Base-by-base conservation (phyloP, 2,113 vertebrate genomes). In the Montifringilla adamsi region DNA sequence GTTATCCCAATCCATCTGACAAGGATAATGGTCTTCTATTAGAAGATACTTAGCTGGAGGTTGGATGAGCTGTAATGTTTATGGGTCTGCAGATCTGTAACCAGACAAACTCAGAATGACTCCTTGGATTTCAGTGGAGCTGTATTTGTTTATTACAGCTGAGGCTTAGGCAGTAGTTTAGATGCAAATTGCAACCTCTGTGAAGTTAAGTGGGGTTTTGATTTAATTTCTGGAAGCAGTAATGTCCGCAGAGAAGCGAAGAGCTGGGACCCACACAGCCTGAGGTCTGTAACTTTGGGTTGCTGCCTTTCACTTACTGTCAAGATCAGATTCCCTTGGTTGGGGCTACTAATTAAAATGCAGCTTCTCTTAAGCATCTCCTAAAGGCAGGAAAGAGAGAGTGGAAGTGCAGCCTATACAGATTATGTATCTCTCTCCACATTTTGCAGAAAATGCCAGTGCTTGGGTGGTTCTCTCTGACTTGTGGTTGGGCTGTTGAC, bases 201-300 rank as follows among this genome's bases (percentile, higher is more conserved):
- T 88, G 62, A 89, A 89, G 73, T 94, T 95, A 93, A 92, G 52
- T 50, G 43, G 64, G 46, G 41, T 78, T 96, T 90, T 90, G 86
- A 75, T 95, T 95, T 89, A 88, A 64, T 95, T 95, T 73, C 52
- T 94, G 56, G 60, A 84, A 84, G 79, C 69, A 81, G 46, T 64
- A 56, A 82, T 49, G 66, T 84, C 86, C 75, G 73, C 79, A 75
- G 72, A 90, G 79, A 37, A 81, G 76, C 0, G 0, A 84, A 89
- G 79, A 83, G 69, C 77, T 93, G 89, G 89, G 85, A 90, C 72
- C 67, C 52, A n/a, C 39, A 41, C 59, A 77, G 39, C 68, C 70
- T 7, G 2, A 90, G 86, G 76, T 87, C 80, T 92, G 63, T 88
- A 90, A 86, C 76, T 93, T 78, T 31, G 60, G 7, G 56, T 90